phyloP scores from a whole-genome alignment of 37 sponge, comb jelly and placozoan genomes.

The Spongia lamella region DNA sequence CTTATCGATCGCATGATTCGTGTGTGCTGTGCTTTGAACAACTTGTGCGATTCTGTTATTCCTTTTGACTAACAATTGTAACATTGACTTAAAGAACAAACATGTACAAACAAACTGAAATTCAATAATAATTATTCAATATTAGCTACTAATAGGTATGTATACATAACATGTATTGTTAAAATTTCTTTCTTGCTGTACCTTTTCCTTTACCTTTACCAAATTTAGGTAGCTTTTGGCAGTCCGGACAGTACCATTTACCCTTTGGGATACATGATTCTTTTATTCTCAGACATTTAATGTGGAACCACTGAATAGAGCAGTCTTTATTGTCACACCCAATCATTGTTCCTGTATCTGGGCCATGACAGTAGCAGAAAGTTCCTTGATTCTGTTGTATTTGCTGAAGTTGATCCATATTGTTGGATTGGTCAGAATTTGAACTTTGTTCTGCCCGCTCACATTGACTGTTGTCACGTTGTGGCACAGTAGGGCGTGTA shows the following conservation, averaged over 20 bases:
- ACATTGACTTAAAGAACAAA: too few relatives aligned
- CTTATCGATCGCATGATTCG: slow-evolving; percentile 40
- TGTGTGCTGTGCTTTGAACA: slow-evolving; percentile 61
- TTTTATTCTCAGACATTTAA: background rate
- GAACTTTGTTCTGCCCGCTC: too few relatives aligned
- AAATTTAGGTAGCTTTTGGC: slow-evolving; percentile 32
- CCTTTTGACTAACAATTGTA: slow-evolving; percentile 51
- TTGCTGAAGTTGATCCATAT: too few relatives aligned
- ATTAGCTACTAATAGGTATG: too few relatives aligned
- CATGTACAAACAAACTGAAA: too few relatives aligned
- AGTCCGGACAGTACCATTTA: slow-evolving; percentile 69
- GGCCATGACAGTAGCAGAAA: slow-evolving; percentile 51
- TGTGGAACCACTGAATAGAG: slow-evolving; percentile 17
- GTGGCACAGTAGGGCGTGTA: background rate
- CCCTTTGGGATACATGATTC: slow-evolving; percentile 1
- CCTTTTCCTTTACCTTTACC: slow-evolving; percentile 4
- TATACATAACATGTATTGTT: too few relatives aligned
- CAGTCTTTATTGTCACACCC: too few relatives aligned
- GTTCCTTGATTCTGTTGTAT: too few relatives aligned
- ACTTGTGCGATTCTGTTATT: slow-evolving; percentile 60
- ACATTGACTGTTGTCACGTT: too few relatives aligned
- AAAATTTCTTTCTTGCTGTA: too few relatives aligned
- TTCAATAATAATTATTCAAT: too few relatives aligned
- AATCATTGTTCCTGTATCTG: slow-evolving; percentile 50
- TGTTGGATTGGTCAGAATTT: too few relatives aligned